Evolutionary conservation across 1,140 invertebrate genomes (phyloP).

Genomic region (Helicoverpa zea): DNA sequence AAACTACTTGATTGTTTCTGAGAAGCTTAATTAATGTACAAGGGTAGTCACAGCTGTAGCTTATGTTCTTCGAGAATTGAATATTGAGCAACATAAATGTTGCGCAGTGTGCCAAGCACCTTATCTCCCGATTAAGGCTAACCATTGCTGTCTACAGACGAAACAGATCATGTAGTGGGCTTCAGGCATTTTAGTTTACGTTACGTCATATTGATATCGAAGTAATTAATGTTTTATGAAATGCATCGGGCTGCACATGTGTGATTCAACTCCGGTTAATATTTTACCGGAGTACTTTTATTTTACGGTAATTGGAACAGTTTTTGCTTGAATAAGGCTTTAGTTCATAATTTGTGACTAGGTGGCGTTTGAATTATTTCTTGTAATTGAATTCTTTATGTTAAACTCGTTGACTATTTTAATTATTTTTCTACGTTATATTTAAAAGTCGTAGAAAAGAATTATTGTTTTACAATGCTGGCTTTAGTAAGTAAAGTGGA

Average conservation of each 20-base stretch:
- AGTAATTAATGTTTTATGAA: conserved; percentile 35
- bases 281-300: not conserved
- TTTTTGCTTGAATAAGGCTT: not conserved
- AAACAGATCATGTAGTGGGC: conserved; percentile 7
- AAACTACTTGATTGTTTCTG: not conserved
- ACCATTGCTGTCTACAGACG: conserved; percentile 17
- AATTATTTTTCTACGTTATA: too few species aligned
- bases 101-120: not conserved
- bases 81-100: not conserved
- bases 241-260: not conserved
- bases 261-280: not conserved
- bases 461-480: too few species aligned
- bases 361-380: too few species aligned
- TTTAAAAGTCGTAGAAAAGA: too few species aligned
- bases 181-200: conserved; percentile 31
- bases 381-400: too few species aligned
- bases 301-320: not conserved
- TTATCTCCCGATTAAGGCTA: conserved; percentile 12
- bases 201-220: conserved; percentile 18
- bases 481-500: too few species aligned
- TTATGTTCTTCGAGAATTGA: not conserved
- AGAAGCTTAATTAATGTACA: too few species aligned
- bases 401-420: too few species aligned
- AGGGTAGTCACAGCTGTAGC: too few species aligned
- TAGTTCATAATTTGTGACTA: not conserved